Evolutionary conservation across 2,797 vertebrate genomes (phyloP).

Genomic region (Poecilia velifera): DNA sequence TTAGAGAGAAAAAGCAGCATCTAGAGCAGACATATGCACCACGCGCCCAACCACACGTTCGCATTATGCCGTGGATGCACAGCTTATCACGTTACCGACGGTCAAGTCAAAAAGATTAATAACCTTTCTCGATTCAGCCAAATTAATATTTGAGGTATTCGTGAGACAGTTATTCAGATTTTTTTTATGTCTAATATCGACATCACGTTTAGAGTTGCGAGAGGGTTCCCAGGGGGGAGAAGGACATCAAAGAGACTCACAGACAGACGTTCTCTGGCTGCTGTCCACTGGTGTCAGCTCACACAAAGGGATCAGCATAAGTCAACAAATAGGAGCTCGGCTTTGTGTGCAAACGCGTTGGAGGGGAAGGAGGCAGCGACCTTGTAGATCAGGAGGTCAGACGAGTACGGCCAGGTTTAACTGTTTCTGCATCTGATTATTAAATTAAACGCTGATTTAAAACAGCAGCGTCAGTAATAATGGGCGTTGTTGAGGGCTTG

Average conservation of each 20-base stretch:
- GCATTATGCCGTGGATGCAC: constrained; percentile 14
- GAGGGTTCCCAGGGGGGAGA: constrained; percentile 41
- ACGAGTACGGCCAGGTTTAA: constrained; percentile 21
- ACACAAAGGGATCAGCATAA: constrained; percentile 56
- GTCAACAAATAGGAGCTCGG: constrained; percentile 41
- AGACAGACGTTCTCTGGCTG: constrained; percentile 37
- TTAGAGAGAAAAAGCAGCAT: constrained; percentile 35
- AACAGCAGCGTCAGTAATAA: not conserved
- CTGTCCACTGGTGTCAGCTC: constrained; percentile 34
- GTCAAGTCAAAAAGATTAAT: constrained; percentile 2
- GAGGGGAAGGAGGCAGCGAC: constrained; percentile 26
- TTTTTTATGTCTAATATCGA: constrained; percentile 6
- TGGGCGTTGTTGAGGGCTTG: not conserved
- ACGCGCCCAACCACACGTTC: constrained; percentile 2
- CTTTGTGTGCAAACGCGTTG: constrained; percentile 20
- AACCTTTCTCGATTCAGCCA: not conserved
- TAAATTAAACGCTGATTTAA: not conserved
- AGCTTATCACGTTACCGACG: constrained; percentile 16
- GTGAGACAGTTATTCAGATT: not conserved
- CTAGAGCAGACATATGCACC: not conserved
- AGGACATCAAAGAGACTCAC: constrained; percentile 47
- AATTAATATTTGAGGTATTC: not conserved
- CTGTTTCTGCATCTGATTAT: not conserved
- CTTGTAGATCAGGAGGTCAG: constrained; percentile 8
- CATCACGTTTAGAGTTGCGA: constrained; percentile 4